phyloP scores from a whole-genome alignment of 2,797 vertebrate species.

The Toxotes lorentzi region DNA sequence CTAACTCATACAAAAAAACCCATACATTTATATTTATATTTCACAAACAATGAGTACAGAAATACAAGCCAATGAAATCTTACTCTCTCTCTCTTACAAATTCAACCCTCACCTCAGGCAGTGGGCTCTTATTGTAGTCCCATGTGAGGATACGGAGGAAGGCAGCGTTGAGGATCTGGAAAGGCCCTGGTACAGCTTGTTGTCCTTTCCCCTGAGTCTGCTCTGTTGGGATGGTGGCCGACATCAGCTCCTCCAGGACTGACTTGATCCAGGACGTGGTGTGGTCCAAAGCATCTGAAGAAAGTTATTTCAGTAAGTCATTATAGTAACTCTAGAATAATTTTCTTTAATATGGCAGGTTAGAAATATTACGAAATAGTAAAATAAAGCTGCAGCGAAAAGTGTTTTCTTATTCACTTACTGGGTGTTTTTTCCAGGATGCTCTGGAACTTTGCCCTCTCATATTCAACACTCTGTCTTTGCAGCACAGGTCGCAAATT shows the following conservation, averaged over 20 bases:
- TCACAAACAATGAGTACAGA: background rate
- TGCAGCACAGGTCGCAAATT: slow-evolving; percentile 79
- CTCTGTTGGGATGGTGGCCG: slow-evolving; percentile 68
- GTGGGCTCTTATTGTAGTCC: slow-evolving; percentile 85
- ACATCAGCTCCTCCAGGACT: slow-evolving; percentile 87
- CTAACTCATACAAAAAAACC: too few species aligned
- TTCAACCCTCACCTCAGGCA: slow-evolving; percentile 89
- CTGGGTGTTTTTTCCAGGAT: slow-evolving; percentile 83
- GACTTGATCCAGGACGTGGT: slow-evolving; percentile 94
- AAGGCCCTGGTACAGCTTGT: slow-evolving; percentile 86
- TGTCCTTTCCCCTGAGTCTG: slow-evolving; percentile 78
- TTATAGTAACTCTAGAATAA: background rate
- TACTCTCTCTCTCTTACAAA: background rate
- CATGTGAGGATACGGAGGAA: slow-evolving; percentile 90
- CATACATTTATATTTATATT: too few species aligned
- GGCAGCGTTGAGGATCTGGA: slow-evolving; percentile 89
- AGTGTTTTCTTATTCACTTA: slow-evolving; percentile 58
- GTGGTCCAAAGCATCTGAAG: slow-evolving; percentile 88
- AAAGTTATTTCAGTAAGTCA: slow-evolving; percentile 7
- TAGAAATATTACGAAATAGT: background rate
- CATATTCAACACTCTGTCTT: slow-evolving; percentile 80
- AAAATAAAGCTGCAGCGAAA: background rate
- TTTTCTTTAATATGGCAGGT: background rate
- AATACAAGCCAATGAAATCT: background rate
- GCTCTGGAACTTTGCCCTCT: slow-evolving; percentile 83